These are phyloP conservation scores for Seriola quinqueradiata DNA, from an alignment of 2,113 vertebrate genomes.

Conservation along the genomic window DNA sequence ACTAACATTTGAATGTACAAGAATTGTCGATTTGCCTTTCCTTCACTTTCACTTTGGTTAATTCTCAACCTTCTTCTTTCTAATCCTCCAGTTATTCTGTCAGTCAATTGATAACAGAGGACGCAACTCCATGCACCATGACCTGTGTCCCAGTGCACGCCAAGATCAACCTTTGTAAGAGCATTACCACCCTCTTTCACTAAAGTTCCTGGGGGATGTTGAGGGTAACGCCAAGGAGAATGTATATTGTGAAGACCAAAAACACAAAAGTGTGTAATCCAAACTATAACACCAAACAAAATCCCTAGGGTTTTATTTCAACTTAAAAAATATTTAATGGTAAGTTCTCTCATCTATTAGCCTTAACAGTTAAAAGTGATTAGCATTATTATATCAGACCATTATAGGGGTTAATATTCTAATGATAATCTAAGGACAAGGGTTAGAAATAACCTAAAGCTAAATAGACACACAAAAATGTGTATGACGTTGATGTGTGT, in stretches of 20 bases:
- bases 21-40: constrained; percentile 48
- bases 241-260: constrained; percentile 14
- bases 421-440: constrained; percentile 27
- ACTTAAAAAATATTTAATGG: constrained; percentile 2
- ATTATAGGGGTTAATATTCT: constrained; percentile 21
- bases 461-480: constrained; percentile 1
- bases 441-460: constrained; percentile 1
- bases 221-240: constrained; percentile 24
- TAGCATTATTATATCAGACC: constrained; percentile 39
- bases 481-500: background rate
- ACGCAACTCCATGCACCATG: constrained; percentile 19
- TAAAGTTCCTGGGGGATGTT: constrained; percentile 21
- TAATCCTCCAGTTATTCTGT: constrained; percentile 24
- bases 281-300: background rate
- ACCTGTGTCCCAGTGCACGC: constrained; percentile 59
- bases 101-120: constrained; percentile 35
- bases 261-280: constrained; percentile 3
- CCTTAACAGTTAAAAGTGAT: constrained; percentile 28
- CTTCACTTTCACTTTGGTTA: constrained; percentile 11
- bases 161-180: constrained; percentile 66
- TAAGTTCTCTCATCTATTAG: constrained; percentile 23
- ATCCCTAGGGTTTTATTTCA: background rate
- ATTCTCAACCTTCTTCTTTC: constrained; percentile 23
- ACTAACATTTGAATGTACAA: constrained; percentile 66
- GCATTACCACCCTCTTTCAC: constrained; percentile 63